These are phyloP conservation scores for Cryptophagus acutangulus DNA, from an alignment of 2,888 invertebrate species.

Conservation along the genomic window DNA sequence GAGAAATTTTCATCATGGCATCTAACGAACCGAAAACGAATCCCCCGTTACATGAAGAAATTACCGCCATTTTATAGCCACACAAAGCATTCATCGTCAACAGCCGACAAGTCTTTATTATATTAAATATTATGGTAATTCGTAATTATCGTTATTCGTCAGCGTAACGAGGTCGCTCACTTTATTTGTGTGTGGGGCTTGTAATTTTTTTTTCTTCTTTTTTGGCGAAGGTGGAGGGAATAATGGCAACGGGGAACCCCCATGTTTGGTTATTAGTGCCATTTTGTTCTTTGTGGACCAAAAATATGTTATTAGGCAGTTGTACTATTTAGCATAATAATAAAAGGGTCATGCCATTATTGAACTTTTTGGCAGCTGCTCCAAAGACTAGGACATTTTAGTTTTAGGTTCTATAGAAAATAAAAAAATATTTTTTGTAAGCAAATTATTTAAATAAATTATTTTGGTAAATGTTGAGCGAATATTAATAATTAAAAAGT, in stretches of 20 bases:
- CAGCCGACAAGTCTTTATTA: constrained; percentile 39
- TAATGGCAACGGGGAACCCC: constrained; percentile 6
- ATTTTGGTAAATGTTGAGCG: too few species aligned
- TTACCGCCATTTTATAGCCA: constrained; percentile 42
- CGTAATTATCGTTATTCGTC: constrained; percentile 38
- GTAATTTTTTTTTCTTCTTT: constrained; percentile 7
- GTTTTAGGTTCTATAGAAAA: too few species aligned
- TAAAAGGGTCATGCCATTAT: too few species aligned
- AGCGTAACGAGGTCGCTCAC: constrained; percentile 25
- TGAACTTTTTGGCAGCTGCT: too few species aligned
- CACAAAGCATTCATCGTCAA: constrained; percentile 36
- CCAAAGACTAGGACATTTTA: too few species aligned
- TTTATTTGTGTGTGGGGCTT: constrained; percentile 4
- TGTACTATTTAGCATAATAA: constrained; percentile 4
- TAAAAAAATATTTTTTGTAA: too few species aligned
- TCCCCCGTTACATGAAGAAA: constrained; percentile 34
- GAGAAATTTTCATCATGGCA: constrained; percentile 37
- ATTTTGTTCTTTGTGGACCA: too few species aligned
- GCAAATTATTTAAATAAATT: too few species aligned
- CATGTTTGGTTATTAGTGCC: background rate
- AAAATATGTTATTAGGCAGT: background rate
- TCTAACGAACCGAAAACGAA: constrained; percentile 42
- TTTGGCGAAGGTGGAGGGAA: too few species aligned
- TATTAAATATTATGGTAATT: constrained; percentile 44
- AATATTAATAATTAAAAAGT: too few species aligned